phyloP scores from a whole-genome alignment of 2,888 invertebrate species.

The Venustoraphidia nigricollis region DNA sequence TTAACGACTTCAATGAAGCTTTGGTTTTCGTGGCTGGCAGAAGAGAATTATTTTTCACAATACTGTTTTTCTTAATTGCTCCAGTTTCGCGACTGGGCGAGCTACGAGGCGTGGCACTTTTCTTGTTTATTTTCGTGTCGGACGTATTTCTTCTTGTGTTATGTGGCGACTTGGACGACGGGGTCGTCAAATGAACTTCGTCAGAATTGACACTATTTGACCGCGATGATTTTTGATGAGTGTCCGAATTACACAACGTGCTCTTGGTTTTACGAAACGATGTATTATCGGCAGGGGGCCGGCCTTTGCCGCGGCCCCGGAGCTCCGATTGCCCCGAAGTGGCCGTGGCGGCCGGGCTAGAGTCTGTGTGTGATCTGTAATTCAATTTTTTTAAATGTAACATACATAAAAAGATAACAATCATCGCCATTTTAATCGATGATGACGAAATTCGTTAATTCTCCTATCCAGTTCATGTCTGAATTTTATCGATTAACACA shows the following conservation, averaged over 20 bases:
- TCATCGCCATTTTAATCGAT: neutral
- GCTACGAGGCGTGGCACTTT: constrained; percentile 1
- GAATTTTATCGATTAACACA: neutral
- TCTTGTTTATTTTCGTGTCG: neutral
- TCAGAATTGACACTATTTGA: neutral
- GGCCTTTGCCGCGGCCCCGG: constrained; percentile 7
- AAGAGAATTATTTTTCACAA: neutral
- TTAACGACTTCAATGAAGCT: neutral
- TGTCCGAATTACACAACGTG: neutral
- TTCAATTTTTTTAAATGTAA: neutral
- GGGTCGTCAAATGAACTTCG: neutral
- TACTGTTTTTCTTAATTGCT: neutral
- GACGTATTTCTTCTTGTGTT: neutral
- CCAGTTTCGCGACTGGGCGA: constrained; percentile 3
- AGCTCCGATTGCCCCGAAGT: constrained; percentile 5
- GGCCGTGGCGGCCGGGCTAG: constrained; percentile 6
- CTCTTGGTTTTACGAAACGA: neutral
- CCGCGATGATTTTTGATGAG: neutral
- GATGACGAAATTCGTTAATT: neutral
- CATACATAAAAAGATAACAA: neutral
- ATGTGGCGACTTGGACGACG: constrained; percentile 1
- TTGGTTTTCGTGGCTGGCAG: too few species aligned
- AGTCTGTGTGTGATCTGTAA: constrained; percentile 2
- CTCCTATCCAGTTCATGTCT: neutral
- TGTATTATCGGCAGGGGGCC: constrained; percentile 4